Evolutionary conservation across 2,888 invertebrate species (phyloP).

Genomic region (Coleophora flavipennella): DNA sequence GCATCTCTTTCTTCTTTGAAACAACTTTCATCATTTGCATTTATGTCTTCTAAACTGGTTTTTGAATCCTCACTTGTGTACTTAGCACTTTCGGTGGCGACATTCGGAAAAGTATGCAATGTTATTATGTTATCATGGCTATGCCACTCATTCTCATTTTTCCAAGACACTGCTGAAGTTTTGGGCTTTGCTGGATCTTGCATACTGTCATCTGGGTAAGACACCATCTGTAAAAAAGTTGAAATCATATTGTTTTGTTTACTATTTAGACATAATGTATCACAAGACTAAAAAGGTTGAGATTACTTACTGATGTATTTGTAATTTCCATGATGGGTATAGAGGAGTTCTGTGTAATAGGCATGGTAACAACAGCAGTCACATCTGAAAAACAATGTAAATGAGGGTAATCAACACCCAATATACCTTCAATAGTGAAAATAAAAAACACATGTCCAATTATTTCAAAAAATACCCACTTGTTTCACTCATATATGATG

Average conservation of each 20-base stretch:
- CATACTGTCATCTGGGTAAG: conserved; percentile 58
- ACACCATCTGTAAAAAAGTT: conserved; percentile 43
- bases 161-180: conserved; percentile 60
- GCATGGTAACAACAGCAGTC: conserved; percentile 66
- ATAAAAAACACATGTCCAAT: background rate
- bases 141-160: conserved; percentile 52
- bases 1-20: conserved; percentile 63
- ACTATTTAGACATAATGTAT: too few relatives aligned
- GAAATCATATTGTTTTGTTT: background rate
- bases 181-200: conserved; percentile 64
- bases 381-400: conserved; percentile 39
- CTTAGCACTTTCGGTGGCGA: conserved; percentile 48
- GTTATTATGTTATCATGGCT: conserved; percentile 52
- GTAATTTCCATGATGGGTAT: conserved; percentile 66
- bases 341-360: conserved; percentile 57
- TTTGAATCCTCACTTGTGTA: conserved; percentile 64
- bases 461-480: conserved; percentile 35
- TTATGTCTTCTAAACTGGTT: conserved; percentile 61
- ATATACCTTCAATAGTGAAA: too few relatives aligned
- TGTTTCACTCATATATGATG: conserved; percentile 65
- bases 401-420: too few relatives aligned
- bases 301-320: conserved; percentile 56
- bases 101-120: conserved; percentile 48
- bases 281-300: background rate
- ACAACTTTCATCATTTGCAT: conserved; percentile 60